Conservation (phyloP, 2,888 invertebrate genomes). For the Microctonus aethiopoides region DNA sequence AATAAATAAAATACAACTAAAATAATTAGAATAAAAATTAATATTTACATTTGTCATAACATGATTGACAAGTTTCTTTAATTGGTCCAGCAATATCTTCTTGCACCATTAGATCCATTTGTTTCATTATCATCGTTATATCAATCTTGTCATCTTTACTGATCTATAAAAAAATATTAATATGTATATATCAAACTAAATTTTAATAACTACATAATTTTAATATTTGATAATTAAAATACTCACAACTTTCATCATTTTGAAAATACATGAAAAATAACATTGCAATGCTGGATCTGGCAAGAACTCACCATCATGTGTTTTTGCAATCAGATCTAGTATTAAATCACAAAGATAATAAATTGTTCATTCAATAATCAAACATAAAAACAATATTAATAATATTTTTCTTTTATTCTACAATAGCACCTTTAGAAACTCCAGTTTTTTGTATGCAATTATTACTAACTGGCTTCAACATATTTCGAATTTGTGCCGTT, state of each 20-base stretch:
- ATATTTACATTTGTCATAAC: constrained; percentile 43
- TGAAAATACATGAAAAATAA: constrained; percentile 69
- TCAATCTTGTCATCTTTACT: constrained; percentile 70
- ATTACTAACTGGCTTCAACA: constrained; percentile 74
- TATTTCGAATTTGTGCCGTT: constrained; percentile 73
- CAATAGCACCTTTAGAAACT: constrained; percentile 69
- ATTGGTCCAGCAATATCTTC: constrained; percentile 42
- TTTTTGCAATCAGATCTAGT: constrained; percentile 43
- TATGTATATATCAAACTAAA: neutral
- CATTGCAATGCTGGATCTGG: constrained; percentile 62
- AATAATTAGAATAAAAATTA: neutral
- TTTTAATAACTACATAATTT: no score
- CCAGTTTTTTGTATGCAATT: constrained; percentile 74
- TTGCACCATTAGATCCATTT: constrained; percentile 60
- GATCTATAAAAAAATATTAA: constrained; percentile 52
- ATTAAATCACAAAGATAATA: neutral
- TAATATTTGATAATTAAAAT: neutral
- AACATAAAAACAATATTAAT: neutral
- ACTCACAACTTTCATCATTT: constrained; percentile 70
- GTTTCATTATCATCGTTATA: constrained; percentile 68
- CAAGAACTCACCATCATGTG: constrained; percentile 42
- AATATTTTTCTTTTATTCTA: neutral
- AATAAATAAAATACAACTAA: neutral
- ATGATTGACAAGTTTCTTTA: constrained; percentile 37
- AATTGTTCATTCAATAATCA: neutral